Evolutionary conservation across 1,140 invertebrate species (phyloP).

Genomic region (Acromyrmex heyeri): DNA sequence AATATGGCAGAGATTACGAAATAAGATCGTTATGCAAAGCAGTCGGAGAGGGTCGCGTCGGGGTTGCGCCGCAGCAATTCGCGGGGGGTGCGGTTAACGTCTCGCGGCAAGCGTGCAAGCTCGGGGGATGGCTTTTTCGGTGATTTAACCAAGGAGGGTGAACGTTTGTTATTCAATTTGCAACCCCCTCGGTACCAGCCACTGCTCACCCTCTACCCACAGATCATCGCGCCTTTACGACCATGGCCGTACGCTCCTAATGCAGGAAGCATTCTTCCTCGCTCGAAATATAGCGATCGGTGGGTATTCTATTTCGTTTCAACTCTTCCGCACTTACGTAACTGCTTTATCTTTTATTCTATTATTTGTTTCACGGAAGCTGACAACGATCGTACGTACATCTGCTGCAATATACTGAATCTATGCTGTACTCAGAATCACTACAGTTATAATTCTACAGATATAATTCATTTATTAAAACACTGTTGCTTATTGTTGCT

Average conservation of each 20-base stretch:
- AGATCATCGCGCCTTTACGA: slow-evolving; percentile 74
- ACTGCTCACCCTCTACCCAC: slow-evolving; percentile 66
- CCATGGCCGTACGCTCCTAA: slow-evolving; percentile 56
- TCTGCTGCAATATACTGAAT: not conserved
- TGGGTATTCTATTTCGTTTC: slow-evolving; percentile 21
- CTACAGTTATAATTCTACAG: not conserved
- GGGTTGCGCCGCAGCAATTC: slow-evolving; percentile 67
- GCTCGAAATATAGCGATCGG: slow-evolving; percentile 40
- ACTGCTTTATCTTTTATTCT: slow-evolving; percentile 40
- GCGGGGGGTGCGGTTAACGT: slow-evolving; percentile 83
- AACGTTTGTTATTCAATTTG: slow-evolving; percentile 86
- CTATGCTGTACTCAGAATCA: not conserved
- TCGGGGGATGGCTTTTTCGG: slow-evolving; percentile 81
- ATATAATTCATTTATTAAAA: not conserved
- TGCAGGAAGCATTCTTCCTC: slow-evolving; percentile 50
- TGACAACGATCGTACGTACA: slow-evolving; percentile 9
- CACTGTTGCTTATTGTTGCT: not conserved
- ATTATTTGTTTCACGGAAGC: slow-evolving; percentile 15
- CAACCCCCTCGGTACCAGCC: slow-evolving; percentile 77
- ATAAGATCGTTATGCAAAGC: slow-evolving; percentile 86
- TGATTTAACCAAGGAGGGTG: slow-evolving; percentile 83
- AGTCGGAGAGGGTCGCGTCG: slow-evolving; percentile 64
- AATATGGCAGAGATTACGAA: slow-evolving; percentile 85
- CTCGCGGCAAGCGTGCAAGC: slow-evolving; percentile 74
- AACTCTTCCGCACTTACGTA: slow-evolving; percentile 55